Evolutionary conservation across 2,113 vertebrate genomes (phyloP).

Genomic region (Egretta garzetta): DNA sequence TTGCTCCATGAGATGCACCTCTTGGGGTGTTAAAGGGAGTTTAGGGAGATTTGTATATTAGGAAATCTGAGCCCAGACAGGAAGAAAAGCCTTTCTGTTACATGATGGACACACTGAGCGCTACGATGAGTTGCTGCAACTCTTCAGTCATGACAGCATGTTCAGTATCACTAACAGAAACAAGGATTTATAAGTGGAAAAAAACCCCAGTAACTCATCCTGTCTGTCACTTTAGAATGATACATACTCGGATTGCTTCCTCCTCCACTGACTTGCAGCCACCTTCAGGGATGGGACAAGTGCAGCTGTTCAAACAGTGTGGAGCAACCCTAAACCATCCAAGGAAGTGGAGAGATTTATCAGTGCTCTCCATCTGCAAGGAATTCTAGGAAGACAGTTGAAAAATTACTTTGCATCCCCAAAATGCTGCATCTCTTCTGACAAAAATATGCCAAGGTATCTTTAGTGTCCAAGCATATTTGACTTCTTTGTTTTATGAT

Average conservation of each 20-base stretch:
- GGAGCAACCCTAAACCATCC: constrained; percentile 36
- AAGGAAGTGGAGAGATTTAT: constrained; percentile 15
- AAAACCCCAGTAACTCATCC: neutral
- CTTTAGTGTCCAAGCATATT: neutral
- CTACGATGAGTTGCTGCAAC: neutral
- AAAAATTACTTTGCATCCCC: neutral
- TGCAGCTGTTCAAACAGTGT: constrained; percentile 58
- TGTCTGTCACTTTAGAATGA: neutral
- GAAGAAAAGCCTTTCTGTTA: neutral
- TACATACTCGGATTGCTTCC: neutral
- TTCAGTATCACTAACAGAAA: constrained; percentile 34
- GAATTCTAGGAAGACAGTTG: constrained; percentile 9
- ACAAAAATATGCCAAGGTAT: neutral
- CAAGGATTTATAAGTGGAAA: neutral
- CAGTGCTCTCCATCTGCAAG: neutral
- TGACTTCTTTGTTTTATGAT: neutral
- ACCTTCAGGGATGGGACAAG: constrained; percentile 24
- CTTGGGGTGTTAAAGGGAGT: neutral
- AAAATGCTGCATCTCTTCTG: neutral
- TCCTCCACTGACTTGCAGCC: neutral
- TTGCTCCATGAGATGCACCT: neutral
- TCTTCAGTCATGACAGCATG: neutral
- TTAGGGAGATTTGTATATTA: neutral
- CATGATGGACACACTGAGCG: neutral
- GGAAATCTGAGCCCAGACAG: neutral